Evolutionary conservation across 1,140 invertebrate genomes (phyloP), one percentile per base, ranked within the genome.

Genomic region (Aphelenchoides avenae): DNA sequence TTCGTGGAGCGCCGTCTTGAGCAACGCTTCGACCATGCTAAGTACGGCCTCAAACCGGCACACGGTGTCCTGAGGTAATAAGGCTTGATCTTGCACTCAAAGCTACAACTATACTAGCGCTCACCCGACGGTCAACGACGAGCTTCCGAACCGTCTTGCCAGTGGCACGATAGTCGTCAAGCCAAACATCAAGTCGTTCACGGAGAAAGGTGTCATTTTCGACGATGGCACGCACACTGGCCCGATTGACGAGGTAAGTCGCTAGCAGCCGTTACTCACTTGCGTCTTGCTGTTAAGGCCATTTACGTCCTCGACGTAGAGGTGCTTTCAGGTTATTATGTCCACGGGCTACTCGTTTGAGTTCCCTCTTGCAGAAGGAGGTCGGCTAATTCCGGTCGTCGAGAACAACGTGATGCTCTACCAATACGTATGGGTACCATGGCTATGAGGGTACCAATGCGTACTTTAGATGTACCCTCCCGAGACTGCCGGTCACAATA

Each of bases 61-160:
- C 47, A 49, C 41, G 26, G 47, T 22, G 30, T 49, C 7, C 7
- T 49, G 22, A 49, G 41, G 67, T 70, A 6, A 31, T 15, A n/a
- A 15, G n/a, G 7, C 39, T 53, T 63, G 3, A 5, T 31, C 7
- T 48, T 11, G 30, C n/a, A 44, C 24, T 26, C 18, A 52, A 5
- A 58, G 27, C 52, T 33, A 1, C 11, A n/a, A 15, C 26, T 13
- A 31, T 42, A 60, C 76, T 9, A 70, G 75, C 36, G 63, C 64
- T 3, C 81, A 83, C 67, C 78, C 80, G 1, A 83, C 80, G 31
- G 79, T 82, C 30, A 83, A 83, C 61, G 82, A 83, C 61, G 81
- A 82, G 37, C 66, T 83, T 7, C 79, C 81, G 4, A 79, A 81
- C 56, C 76, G 80, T 13, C 78, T 83, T 6, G 70, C 80, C 36